These are phyloP conservation scores for Pogonophryne albipinna DNA, from an alignment of 2,797 vertebrate genomes.

Conservation along the genomic window DNA sequence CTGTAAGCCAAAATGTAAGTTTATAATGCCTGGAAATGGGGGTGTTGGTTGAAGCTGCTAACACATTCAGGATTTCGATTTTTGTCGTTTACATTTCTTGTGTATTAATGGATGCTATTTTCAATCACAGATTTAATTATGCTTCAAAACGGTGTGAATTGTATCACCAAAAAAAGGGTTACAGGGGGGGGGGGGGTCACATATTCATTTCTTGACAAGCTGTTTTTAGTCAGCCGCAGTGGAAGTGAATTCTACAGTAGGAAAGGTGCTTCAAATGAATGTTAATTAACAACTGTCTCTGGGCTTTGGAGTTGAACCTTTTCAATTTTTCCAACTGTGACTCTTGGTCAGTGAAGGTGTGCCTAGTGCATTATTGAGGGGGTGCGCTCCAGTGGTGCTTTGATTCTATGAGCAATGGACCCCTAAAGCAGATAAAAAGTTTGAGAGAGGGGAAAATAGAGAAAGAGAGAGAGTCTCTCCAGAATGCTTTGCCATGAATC, in stretches of 20 bases:
- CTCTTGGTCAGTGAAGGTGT: slow-evolving; percentile 49
- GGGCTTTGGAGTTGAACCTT: slow-evolving; percentile 32
- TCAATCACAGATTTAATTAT: slow-evolving; percentile 43
- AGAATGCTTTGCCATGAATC: slow-evolving; percentile 63
- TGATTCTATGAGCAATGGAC: slow-evolving; percentile 70
- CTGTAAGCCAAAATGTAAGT: too few species aligned
- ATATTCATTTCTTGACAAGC: slow-evolving; percentile 13
- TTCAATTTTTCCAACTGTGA: slow-evolving; percentile 41
- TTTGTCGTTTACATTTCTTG: slow-evolving; percentile 15
- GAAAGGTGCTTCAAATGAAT: slow-evolving; percentile 30
- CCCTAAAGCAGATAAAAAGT: slow-evolving; percentile 66
- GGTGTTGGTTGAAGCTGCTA: slow-evolving; percentile 7
- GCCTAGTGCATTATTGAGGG: slow-evolving; percentile 73
- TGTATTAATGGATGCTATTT: slow-evolving; percentile 31
- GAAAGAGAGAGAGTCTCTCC: slow-evolving; percentile 29
- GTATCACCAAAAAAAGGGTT: slow-evolving; percentile 16
- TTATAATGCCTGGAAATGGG: too few species aligned
- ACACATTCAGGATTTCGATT: slow-evolving; percentile 24
- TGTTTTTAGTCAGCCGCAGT: not conserved
- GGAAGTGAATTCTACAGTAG: slow-evolving; percentile 15
- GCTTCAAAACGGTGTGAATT: slow-evolving; percentile 30
- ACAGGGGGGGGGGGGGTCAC: not conserved
- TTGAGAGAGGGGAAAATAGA: slow-evolving; percentile 12
- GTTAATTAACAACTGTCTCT: slow-evolving; percentile 45
- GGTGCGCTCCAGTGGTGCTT: slow-evolving; percentile 53